Evolutionary conservation across 2,888 invertebrate genomes (phyloP), one percentile per base, ranked within the genome.

Genomic region (Orchestes rusci): DNA sequence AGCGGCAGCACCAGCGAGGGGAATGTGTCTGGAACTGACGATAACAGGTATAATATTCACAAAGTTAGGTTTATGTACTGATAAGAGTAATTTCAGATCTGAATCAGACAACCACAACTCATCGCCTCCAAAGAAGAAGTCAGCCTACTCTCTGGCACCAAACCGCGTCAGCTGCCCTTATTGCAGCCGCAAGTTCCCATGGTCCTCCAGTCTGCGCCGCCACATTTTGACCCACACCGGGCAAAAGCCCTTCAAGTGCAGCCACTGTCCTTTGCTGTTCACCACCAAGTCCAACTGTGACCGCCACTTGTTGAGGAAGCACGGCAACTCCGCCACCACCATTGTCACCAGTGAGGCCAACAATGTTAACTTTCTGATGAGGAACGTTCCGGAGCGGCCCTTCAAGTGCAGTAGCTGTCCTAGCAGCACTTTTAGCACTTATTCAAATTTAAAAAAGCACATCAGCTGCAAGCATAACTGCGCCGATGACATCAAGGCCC

Each of bases 241-340:
- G 2, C 94, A 95, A 64, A 96, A 96, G 63, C 96, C 96, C 0
- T 96, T 86, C 72, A 91, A 93, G 63, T 96, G 96, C 67, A 84
- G 88, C 1, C 85, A 90, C 60, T 96, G 96, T 64, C 87, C 90
- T 0, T 74, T 95, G 5, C 79, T 92, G 1, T 96, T 96, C 67
- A 96, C 95, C 23, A 96, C 95, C 1, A 96, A 96, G 66, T 94
- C 94, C 5, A 96, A 96, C 69, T 91, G 96, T 66, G 96, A 96
- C 63, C 85, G 96, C 8, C 96, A 96, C 66, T 70, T 96, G 46
- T 70, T 91, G 39, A 75, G 94, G 27, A 94, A 94, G 61, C 94
- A 94, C 62, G 83, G 83, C 48, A 76, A 77, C 50, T 68, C 55
- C 46, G 69, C 58, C 53, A 70, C 63, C 27, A 70, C 67, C 20